Conservation (phyloP, 92 coral and sea anemone genomes). For the Diadumene lineata region DNA sequence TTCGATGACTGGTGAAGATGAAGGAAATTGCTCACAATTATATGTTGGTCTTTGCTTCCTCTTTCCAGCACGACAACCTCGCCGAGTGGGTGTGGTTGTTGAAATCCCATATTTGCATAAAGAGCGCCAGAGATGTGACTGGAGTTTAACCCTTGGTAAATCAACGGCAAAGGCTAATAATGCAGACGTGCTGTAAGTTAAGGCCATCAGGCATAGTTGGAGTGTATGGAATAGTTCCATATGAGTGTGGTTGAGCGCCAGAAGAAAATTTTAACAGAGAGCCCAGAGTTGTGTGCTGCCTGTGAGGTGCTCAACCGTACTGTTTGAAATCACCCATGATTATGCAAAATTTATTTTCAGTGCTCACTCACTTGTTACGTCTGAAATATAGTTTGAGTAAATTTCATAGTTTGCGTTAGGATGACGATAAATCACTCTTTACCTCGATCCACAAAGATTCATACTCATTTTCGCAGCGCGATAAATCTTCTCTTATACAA, state of each 20-base stretch:
- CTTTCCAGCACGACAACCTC: constrained; percentile 5
- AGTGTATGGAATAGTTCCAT: neutral
- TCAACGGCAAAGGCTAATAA: neutral
- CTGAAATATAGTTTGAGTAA: too few relatives aligned
- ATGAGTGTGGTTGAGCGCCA: neutral
- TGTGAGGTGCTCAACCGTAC: too few relatives aligned
- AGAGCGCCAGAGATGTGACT: neutral
- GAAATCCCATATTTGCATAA: constrained; percentile 6
- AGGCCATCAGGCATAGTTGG: constrained; percentile 1
- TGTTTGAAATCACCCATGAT: too few relatives aligned
- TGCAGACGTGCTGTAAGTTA: constrained; percentile 2
- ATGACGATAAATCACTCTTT: too few relatives aligned
- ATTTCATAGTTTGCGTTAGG: too few relatives aligned
- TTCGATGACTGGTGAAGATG: neutral
- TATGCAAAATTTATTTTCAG: too few relatives aligned
- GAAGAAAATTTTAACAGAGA: too few relatives aligned
- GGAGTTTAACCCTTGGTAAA: neutral
- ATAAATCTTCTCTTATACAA: too few relatives aligned
- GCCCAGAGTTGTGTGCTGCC: too few relatives aligned
- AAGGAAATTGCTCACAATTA: neutral
- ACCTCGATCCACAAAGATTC: too few relatives aligned
- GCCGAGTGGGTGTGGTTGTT: constrained; percentile 4
- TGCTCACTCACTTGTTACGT: too few relatives aligned
- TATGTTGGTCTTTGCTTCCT: neutral
- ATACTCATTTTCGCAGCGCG: too few relatives aligned